These are phyloP conservation scores for Argyresthia albistria DNA, from an alignment of 2,888 invertebrate genomes.

Conservation along the genomic window DNA sequence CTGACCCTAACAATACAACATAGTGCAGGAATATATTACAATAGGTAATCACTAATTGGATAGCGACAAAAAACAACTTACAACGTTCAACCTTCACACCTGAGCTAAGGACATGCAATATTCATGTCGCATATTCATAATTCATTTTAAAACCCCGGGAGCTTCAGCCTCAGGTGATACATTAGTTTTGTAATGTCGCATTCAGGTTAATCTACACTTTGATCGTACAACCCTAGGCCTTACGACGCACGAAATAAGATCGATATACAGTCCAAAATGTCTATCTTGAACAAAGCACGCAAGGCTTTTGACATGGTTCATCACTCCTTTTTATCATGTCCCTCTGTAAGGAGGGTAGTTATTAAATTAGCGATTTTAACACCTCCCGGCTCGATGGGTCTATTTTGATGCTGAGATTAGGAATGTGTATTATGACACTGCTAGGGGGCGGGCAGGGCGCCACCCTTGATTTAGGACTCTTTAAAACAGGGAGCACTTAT, in stretches of 20 bases:
- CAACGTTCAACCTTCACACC: too few relatives aligned
- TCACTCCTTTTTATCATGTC: not conserved
- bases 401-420: not conserved
- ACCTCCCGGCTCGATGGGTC: not conserved
- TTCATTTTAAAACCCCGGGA: too few relatives aligned
- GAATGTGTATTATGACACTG: not conserved
- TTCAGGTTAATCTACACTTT: too few relatives aligned
- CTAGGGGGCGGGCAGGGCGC: not conserved
- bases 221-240: too few relatives aligned
- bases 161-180: not conserved
- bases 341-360: slow-evolving; percentile 16
- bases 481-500: too few relatives aligned
- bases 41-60: too few relatives aligned
- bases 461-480: not conserved
- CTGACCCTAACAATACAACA: too few relatives aligned
- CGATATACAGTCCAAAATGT: not conserved
- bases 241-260: not conserved
- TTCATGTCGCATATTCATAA: too few relatives aligned
- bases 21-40: too few relatives aligned
- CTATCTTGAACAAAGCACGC: not conserved
- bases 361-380: slow-evolving; percentile 21
- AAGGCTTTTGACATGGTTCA: not conserved
- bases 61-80: too few relatives aligned
- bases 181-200: not conserved
- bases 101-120: too few relatives aligned